Conservation (phyloP, 2,888 invertebrate genomes). For the Tachina lurida region DNA sequence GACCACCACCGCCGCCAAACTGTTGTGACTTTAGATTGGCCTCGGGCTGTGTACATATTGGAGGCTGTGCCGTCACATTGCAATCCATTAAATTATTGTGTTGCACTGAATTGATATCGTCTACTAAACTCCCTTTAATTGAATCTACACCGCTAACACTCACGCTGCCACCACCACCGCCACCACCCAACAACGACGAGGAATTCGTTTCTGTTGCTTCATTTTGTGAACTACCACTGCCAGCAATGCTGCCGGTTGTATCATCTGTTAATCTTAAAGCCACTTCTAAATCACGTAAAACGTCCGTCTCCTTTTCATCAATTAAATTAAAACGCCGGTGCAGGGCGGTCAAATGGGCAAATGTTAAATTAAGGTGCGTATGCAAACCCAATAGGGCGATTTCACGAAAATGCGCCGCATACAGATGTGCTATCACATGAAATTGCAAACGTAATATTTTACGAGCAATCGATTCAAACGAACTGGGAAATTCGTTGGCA, state of each 20-base stretch:
- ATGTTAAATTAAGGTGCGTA: conserved; percentile 98
- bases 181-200: conserved; percentile 61
- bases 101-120: conserved; percentile 80
- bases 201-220: conserved; percentile 72
- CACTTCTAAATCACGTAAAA: conserved; percentile 94
- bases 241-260: conserved; percentile 66
- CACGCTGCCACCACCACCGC: conserved; percentile 39
- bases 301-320: conserved; percentile 97
- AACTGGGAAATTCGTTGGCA: conserved; percentile 96
- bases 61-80: conserved; percentile 78
- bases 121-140: conserved; percentile 67
- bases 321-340: conserved; percentile 94
- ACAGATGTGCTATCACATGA: conserved; percentile 99
- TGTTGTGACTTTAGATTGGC: conserved; percentile 79
- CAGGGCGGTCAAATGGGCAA: conserved; percentile 96
- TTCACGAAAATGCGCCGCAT: conserved; percentile 98
- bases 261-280: conserved; percentile 88
- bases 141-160: conserved; percentile 51
- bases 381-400: conserved; percentile 96
- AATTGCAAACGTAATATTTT: conserved; percentile 98
- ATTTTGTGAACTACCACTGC: conserved; percentile 66
- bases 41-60: conserved; percentile 83
- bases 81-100: conserved; percentile 77
- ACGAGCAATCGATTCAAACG: conserved; percentile 96
- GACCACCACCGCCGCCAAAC: conserved; percentile 78